Conservation (phyloP, 1,140 invertebrate genomes). For the Drosophila kohkoa region DNA sequence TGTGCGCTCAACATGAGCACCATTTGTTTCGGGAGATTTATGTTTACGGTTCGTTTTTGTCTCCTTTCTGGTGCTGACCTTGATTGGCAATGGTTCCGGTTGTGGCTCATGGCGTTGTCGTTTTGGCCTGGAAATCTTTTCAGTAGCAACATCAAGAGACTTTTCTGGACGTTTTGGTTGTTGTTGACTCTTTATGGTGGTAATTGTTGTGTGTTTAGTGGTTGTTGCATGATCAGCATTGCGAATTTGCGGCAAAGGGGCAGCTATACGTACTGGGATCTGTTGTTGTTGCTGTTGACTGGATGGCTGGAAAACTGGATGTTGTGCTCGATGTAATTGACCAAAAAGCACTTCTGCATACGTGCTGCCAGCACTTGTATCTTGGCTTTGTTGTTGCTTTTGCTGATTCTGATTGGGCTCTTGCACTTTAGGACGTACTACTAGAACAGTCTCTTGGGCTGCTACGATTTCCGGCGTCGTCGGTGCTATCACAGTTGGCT, state of each 20-base stretch:
- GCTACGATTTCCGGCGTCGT: slow-evolving; percentile 35
- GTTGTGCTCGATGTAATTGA: slow-evolving; percentile 65
- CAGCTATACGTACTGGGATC: slow-evolving; percentile 80
- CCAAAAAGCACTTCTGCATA: slow-evolving; percentile 83
- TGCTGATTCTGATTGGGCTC: slow-evolving; percentile 33
- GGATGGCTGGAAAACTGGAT: slow-evolving; percentile 86
- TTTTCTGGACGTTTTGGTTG: slow-evolving; percentile 51
- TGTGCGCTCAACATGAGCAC: slow-evolving; percentile 14
- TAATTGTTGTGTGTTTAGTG: slow-evolving; percentile 44
- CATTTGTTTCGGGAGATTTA: slow-evolving; percentile 60
- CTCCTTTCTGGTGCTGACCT: slow-evolving; percentile 63
- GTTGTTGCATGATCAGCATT: slow-evolving; percentile 46
- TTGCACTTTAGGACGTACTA: slow-evolving; percentile 55
- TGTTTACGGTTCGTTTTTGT: slow-evolving; percentile 50
- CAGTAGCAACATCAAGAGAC: slow-evolving; percentile 67
- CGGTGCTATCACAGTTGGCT: slow-evolving; percentile 70
- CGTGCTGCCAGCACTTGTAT: slow-evolving; percentile 70
- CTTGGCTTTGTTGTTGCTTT: slow-evolving; percentile 41
- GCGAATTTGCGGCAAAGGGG: slow-evolving; percentile 52
- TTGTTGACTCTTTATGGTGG: slow-evolving; percentile 54
- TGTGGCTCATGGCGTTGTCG: slow-evolving; percentile 61
- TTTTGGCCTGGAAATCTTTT: slow-evolving; percentile 54
- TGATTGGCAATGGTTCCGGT: slow-evolving; percentile 68
- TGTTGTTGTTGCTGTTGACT: slow-evolving; percentile 83
- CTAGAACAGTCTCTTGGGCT: slow-evolving; percentile 33